Percentiles rank a stretch among this genome's conserved stretches.
These are phyloP conservation scores for Maconellicoccus hirsutus DNA, from an alignment of 1,140 invertebrate species.

Conservation along the genomic window DNA sequence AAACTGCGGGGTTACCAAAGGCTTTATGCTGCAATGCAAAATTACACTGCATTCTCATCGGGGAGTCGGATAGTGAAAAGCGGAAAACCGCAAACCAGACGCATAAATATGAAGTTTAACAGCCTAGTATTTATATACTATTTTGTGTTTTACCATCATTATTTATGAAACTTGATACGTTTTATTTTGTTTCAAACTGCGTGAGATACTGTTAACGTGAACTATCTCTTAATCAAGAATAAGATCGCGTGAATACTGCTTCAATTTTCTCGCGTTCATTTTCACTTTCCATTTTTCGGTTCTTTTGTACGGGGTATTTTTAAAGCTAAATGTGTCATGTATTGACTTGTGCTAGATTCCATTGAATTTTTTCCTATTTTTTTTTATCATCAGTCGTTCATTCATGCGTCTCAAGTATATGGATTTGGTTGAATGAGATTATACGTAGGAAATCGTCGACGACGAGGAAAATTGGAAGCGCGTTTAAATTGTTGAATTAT, in stretches of 20 bases:
- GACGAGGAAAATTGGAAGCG: not conserved
- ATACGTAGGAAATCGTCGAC: not conserved
- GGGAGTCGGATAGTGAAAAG: constrained; percentile 13
- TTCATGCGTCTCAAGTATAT: not conserved
- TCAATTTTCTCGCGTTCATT: not conserved
- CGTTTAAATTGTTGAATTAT: not conserved
- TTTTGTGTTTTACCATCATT: constrained; percentile 6
- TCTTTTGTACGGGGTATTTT: not conserved
- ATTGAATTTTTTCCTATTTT: not conserved
- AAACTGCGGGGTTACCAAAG: not conserved
- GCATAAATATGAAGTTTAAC: constrained; percentile 18
- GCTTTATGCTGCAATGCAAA: not conserved
- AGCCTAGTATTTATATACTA: constrained; percentile 13
- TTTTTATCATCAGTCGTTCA: not conserved
- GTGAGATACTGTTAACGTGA: constrained; percentile 6
- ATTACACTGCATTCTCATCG: constrained; percentile 19
- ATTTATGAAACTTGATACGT: constrained; percentile 17
- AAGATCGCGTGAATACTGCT: not conserved
- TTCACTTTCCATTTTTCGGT: not conserved
- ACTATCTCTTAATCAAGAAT: constrained; percentile 16
- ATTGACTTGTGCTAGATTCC: too few species aligned
- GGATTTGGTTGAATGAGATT: too few species aligned
- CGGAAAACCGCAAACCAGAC: constrained; percentile 19
- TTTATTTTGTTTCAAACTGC: constrained; percentile 20
- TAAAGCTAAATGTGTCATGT: too few species aligned